These are phyloP conservation scores for Falco novaeseelandiae DNA, from an alignment of 2,797 vertebrate genomes.

Conservation along the genomic window DNA sequence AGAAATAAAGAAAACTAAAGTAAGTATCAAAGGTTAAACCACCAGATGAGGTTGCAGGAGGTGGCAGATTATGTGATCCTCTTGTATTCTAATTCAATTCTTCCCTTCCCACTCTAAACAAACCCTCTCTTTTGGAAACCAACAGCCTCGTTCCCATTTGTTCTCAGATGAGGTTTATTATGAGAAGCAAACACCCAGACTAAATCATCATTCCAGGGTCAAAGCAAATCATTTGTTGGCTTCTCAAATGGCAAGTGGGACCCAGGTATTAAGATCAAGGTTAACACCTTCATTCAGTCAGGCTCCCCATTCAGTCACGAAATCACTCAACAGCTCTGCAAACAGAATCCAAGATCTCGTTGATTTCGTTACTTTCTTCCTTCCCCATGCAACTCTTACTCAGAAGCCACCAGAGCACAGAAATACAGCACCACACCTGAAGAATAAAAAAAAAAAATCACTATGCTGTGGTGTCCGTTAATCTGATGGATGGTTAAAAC, in stretches of 20 bases:
- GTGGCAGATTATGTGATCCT: background rate
- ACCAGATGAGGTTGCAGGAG: background rate
- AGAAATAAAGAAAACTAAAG: conserved; percentile 42
- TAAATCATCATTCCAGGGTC: background rate
- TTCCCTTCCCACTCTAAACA: background rate
- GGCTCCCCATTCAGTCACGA: background rate
- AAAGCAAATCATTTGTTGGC: background rate
- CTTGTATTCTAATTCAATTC: conserved; percentile 12
- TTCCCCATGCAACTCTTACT: background rate
- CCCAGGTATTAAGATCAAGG: background rate
- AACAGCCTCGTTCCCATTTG: background rate
- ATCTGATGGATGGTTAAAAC: conserved; percentile 13
- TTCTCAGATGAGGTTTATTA: background rate
- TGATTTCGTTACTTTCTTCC: background rate
- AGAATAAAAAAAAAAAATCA: background rate
- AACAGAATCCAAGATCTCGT: background rate
- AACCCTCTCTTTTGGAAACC: background rate
- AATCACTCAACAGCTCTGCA: conserved; percentile 25
- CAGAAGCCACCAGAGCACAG: background rate
- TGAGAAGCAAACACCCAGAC: background rate
- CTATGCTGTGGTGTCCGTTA: background rate
- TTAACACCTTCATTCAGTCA: conserved; percentile 41
- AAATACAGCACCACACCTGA: background rate
- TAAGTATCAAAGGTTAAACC: conserved; percentile 26
- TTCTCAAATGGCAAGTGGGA: background rate